Base-by-base conservation (phyloP, 2,113 vertebrate species). In the Emydura subglobosa region DNA sequence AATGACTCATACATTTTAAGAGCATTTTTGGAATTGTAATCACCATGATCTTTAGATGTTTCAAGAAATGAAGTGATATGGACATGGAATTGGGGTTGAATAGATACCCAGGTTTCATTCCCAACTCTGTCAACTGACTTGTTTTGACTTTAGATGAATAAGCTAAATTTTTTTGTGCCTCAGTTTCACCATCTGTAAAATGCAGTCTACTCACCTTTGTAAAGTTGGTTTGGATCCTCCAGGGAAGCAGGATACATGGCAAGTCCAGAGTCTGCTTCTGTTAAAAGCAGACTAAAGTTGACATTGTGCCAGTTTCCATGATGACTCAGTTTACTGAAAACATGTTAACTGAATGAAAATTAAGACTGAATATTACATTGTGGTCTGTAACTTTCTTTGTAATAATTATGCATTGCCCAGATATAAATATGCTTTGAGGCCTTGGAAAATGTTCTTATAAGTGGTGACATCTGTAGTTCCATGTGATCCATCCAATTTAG, bases 401-500 rank as follows among this genome's bases (percentile, higher is more conserved):
- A 19, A 65, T 92, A 83, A 4, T 82, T 57, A 3, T 65, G 5
- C 53, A 3, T 68, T 89, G 25, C 25, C 44, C 72, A 83, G 50
- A 3, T 89, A 16, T 83, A 86, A 91, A 27, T 88, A 53, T 24
- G 21, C 65, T 6, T 86, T n/a, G 85, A 91, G 29, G 34, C 31
- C 10, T n/a, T 90, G 86, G 44, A 97, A 97, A 96, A 97, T 97
- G 92, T 97, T 94, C 92, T 84, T 94, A 34, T 95, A 97, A 95
- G 92, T 97, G 92, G 94, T 89, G 87, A 82, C 92, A 91, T 95
- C 61, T 96, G 85, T 94, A 54, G 51, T 96, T 97, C 87, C 82
- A 82, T 94, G 76, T 97, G 94, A 96, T 83, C 85, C 97, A 80
- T 95, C 79, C 81, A 85, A 65, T 93, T 97, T 91, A 93, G 74